phyloP scores from a whole-genome alignment of 2,113 vertebrate species.

The Plestiodon gilberti region DNA sequence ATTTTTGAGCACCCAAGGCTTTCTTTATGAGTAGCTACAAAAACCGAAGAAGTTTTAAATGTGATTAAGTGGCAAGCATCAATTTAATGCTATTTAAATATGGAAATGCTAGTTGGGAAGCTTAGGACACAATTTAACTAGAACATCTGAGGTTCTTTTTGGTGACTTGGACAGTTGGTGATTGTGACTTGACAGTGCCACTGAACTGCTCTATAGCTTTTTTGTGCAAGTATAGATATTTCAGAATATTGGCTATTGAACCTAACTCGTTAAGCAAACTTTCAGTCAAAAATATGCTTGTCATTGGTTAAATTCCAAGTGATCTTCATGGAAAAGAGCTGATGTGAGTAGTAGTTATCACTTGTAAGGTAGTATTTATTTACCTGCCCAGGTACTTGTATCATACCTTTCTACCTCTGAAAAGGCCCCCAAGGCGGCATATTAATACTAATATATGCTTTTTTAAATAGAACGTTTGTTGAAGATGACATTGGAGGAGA shows the following conservation, averaged over 20 bases:
- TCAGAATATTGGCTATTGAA: not conserved
- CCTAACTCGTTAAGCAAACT: not conserved
- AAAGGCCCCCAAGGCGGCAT: no score
- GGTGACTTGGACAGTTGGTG: not conserved
- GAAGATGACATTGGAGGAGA: slow-evolving; percentile 87
- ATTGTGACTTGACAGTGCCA: not conserved
- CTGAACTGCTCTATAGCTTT: not conserved
- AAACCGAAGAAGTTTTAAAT: not conserved
- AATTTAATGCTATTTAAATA: not conserved
- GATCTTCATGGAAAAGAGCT: not conserved
- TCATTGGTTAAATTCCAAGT: not conserved
- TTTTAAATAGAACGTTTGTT: slow-evolving; percentile 86
- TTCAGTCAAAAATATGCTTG: not conserved
- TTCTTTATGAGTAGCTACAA: not conserved
- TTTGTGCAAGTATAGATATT: not conserved
- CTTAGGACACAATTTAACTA: not conserved
- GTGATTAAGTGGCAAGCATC: not conserved
- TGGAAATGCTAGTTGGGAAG: not conserved
- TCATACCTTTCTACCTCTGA: no score
- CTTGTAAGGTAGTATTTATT: no score
- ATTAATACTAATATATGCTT: no score
- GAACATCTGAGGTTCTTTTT: not conserved
- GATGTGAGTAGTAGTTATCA: no score
- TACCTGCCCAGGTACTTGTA: no score
- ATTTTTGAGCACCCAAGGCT: not conserved